These are phyloP conservation scores for Papilio helenus DNA, from an alignment of 1,140 invertebrate genomes.

Conservation along the genomic window DNA sequence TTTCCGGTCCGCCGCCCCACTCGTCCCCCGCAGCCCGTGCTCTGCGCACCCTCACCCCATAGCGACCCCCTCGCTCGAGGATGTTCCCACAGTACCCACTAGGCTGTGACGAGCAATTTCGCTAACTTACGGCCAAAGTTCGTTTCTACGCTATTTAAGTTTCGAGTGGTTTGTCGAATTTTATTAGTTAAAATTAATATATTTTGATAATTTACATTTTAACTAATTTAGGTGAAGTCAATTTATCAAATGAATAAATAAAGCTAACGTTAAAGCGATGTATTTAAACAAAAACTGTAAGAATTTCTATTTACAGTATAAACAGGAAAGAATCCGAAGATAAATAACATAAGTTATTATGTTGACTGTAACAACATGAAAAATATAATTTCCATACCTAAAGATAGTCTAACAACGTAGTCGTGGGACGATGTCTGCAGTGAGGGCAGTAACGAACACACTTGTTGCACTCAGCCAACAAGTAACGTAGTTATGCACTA, in stretches of 20 bases:
- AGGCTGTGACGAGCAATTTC: constrained; percentile 69
- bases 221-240: background rate
- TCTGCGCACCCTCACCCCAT: constrained; percentile 48
- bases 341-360: background rate
- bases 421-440: background rate
- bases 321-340: too few relatives aligned
- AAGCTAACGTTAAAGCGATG: background rate
- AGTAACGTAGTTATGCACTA: constrained; percentile 10
- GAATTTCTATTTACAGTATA: too few relatives aligned
- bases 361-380: background rate
- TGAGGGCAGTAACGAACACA: background rate
- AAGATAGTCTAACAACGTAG: background rate
- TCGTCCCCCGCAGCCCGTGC: constrained; percentile 55
- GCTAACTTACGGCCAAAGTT: constrained; percentile 67
- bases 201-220: background rate
- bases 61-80: constrained; percentile 44
- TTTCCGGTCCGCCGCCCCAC: constrained; percentile 73
- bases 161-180: constrained; percentile 13
- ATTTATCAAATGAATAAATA: background rate
- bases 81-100: constrained; percentile 70
- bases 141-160: constrained; percentile 40
- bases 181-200: background rate
- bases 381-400: background rate
- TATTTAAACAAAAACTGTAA: too few relatives aligned
- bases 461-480: constrained; percentile 39